Conservation (phyloP, 35 echinoderm and acorn worm genomes). For the Chiridota heheva region DNA sequence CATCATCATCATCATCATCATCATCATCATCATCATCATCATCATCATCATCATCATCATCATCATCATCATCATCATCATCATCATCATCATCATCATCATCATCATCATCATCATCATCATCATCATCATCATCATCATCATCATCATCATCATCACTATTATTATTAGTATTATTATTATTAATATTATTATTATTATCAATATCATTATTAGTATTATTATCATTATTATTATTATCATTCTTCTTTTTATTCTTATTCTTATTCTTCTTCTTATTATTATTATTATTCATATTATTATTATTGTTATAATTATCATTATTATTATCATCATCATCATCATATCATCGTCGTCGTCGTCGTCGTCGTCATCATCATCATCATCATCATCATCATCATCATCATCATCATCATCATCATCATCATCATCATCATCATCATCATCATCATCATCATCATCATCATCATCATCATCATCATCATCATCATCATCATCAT, state of each 20-base stretch:
- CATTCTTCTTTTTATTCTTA: too few relatives aligned
- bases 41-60: not conserved
- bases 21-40: not conserved
- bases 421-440: not conserved
- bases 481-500: not conserved
- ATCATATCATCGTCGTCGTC: too few relatives aligned
- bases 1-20: conserved; percentile 1
- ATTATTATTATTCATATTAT: too few relatives aligned
- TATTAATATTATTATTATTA: not conserved
- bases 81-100: not conserved
- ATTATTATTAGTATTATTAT: too few relatives aligned
- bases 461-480: not conserved
- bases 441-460: not conserved
- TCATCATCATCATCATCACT: conserved; percentile 2
- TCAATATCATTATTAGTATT: not conserved
- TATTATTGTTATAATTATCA: too few relatives aligned
- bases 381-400: not conserved
- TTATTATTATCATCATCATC: not conserved
- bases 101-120: conserved; percentile 1
- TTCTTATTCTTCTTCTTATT: too few relatives aligned
- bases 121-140: conserved; percentile 6
- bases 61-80: not conserved
- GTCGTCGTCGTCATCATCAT: not conserved
- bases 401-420: not conserved
- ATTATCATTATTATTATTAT: too few relatives aligned